Conservation (phyloP, 2,797 vertebrate genomes). For the Pseudomugil gertrudae region DNA sequence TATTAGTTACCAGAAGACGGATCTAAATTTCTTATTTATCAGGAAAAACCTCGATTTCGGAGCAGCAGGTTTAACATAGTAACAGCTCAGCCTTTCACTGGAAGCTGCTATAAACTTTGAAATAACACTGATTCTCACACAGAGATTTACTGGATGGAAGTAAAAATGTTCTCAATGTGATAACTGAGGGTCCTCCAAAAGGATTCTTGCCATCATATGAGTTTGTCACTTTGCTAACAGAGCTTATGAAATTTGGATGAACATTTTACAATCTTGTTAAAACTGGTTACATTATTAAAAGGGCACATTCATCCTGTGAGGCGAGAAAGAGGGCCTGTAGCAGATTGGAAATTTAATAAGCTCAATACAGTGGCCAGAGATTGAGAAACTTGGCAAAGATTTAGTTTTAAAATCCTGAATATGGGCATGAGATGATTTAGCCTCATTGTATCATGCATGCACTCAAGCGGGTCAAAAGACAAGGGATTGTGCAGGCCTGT, state of each 20-base stretch:
- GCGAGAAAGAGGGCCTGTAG: conserved; percentile 61
- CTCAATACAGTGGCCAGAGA: conserved; percentile 60
- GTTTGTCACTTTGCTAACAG: conserved; percentile 79
- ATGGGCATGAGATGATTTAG: conserved; percentile 59
- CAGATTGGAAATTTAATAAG: conserved; percentile 81
- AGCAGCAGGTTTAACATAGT: conserved; percentile 44
- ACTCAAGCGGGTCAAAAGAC: conserved; percentile 63
- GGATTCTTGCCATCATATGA: conserved; percentile 53
- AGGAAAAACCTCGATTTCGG: conserved; percentile 49
- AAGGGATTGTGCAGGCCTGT: conserved; percentile 57
- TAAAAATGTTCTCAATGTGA: conserved; percentile 22
- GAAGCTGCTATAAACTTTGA: conserved; percentile 47
- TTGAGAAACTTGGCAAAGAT: conserved; percentile 75
- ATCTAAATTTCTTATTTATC: conserved; percentile 59
- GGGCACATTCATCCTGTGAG: conserved; percentile 77
- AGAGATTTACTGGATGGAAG: conserved; percentile 3
- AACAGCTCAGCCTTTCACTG: conserved; percentile 31
- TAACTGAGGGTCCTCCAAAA: conserved; percentile 48
- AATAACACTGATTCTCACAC: conserved; percentile 21
- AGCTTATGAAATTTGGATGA: conserved; percentile 84
- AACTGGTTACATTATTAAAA: conserved; percentile 86
- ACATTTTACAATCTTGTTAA: conserved; percentile 85
- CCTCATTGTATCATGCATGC: conserved; percentile 52
- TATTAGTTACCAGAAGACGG: conserved; percentile 74
- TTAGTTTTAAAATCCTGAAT: conserved; percentile 67